Evolutionary conservation across 1,140 invertebrate genomes (phyloP), one percentile per base, ranked within the genome.

Genomic region (Aphelenchoides fujianensis): DNA sequence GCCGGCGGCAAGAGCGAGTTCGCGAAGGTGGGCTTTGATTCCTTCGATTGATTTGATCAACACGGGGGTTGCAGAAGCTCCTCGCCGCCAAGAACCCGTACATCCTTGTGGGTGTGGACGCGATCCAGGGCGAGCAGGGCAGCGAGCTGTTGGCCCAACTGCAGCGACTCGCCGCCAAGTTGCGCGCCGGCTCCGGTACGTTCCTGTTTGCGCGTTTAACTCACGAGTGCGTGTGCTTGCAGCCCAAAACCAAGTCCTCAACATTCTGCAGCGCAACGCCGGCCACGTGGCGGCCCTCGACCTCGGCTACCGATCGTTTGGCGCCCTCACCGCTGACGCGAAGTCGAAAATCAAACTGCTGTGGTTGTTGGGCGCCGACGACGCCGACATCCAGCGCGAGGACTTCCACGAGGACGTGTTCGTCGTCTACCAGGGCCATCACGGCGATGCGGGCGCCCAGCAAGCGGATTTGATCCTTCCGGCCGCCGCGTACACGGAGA

Each of bases 401-500:
- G 90, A 94, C 80, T 87, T 98, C 68, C 90, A 92, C 16, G 87
- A 89, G 63, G 91, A 93, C 82, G 90, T 90, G 73, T 91, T 92
- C 75, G 89, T 98, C 66, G 90, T 99, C 78, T 99, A 98, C 85
- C 92, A 95, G 89, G 93, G 95, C 64, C 94, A 95, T 87, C 95
- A 97, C 87, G 96, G 96, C 64, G 96, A 98, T 86, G 88, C 86
- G 73, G 95, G 95, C 73, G 96, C 96, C 9, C 85, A 89, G 63
- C 91, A 95, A 73, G 95, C 96, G 69, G 95, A 99, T 86, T 89
- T 92, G 19, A 89, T 99, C 70, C 87, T 99, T 1, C 95, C 96
- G 23, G 95, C 93, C 68, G 92, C 93, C n/a, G 94, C 96, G 0
- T 98, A 97, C 84, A 98, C 96, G 1, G 96, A 98, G 88, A 98